Conservation (phyloP, 1,140 invertebrate species). For the Cheumatopsyche charites region DNA sequence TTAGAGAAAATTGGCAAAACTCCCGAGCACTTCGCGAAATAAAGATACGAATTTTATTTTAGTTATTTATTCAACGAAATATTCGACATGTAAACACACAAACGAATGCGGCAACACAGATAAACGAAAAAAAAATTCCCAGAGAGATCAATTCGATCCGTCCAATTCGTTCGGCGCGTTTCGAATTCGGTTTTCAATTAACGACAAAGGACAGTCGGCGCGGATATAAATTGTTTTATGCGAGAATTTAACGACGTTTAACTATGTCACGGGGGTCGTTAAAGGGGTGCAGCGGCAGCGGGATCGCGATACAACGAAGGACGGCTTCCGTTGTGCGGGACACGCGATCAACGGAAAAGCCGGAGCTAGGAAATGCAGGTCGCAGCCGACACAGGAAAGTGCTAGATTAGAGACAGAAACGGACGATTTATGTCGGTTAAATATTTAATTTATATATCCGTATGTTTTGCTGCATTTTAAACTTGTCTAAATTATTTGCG, state of each 20-base stretch:
- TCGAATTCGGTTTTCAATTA: too few species aligned
- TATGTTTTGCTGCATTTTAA: background rate
- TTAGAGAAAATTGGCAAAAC: background rate
- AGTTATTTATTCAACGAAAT: too few species aligned
- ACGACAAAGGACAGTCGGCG: too few species aligned
- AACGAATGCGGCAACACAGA: too few species aligned
- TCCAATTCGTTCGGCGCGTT: too few species aligned
- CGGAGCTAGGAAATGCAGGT: background rate
- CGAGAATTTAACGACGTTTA: background rate
- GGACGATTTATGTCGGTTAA: slow-evolving; percentile 2
- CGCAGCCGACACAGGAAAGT: background rate
- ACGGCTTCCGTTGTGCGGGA: background rate
- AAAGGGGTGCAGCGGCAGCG: slow-evolving; percentile 1
- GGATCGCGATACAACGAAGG: slow-evolving; percentile 17
- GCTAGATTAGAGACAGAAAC: background rate
- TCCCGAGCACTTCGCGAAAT: background rate
- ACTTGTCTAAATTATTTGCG: background rate
- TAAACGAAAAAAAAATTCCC: too few species aligned
- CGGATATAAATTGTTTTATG: too few species aligned
- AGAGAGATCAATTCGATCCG: too few species aligned
- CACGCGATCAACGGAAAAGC: slow-evolving; percentile 17
- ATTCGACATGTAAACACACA: too few species aligned
- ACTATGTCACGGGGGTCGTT: slow-evolving; percentile 20
- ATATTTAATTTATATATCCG: background rate
- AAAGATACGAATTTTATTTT: too few species aligned